Evolutionary conservation across 2,888 invertebrate genomes (phyloP).

Genomic region (Graphium colonna): DNA sequence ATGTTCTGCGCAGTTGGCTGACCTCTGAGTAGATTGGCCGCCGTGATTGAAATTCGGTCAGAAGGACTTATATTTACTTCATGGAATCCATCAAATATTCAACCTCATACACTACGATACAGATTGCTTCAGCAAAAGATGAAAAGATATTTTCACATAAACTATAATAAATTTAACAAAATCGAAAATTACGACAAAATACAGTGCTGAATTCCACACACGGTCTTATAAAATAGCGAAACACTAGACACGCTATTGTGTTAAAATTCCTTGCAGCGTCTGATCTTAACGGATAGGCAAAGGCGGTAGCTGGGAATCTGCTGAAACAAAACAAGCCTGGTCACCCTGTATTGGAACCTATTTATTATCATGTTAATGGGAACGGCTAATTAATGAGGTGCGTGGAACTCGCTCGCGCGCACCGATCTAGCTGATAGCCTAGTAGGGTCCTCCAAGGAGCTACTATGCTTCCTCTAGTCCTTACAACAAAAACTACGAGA

Average conservation of each 20-base stretch:
- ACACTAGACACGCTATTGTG: slow-evolving; percentile 5
- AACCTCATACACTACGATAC: too few relatives aligned
- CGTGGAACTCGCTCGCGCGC: slow-evolving; percentile 40
- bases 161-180: too few relatives aligned
- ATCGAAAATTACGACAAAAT: too few relatives aligned
- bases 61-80: too few relatives aligned
- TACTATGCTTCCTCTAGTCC: too few relatives aligned
- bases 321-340: slow-evolving; percentile 27
- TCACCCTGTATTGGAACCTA: slow-evolving; percentile 44
- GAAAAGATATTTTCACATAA: too few relatives aligned
- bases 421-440: slow-evolving; percentile 58
- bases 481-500: too few relatives aligned
- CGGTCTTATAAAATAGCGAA: background rate
- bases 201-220: background rate
- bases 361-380: slow-evolving; percentile 59
- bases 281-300: slow-evolving; percentile 16
- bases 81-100: background rate
- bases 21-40: too few relatives aligned
- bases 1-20: too few relatives aligned
- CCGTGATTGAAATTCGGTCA: too few relatives aligned
- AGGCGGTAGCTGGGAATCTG: slow-evolving; percentile 20
- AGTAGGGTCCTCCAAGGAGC: too few relatives aligned
- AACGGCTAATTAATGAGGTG: slow-evolving; percentile 64
- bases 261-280: slow-evolving; percentile 13
- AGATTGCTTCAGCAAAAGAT: too few relatives aligned